Evolutionary conservation across 2,888 invertebrate species (phyloP).

Genomic region (Drosophila dives): DNA sequence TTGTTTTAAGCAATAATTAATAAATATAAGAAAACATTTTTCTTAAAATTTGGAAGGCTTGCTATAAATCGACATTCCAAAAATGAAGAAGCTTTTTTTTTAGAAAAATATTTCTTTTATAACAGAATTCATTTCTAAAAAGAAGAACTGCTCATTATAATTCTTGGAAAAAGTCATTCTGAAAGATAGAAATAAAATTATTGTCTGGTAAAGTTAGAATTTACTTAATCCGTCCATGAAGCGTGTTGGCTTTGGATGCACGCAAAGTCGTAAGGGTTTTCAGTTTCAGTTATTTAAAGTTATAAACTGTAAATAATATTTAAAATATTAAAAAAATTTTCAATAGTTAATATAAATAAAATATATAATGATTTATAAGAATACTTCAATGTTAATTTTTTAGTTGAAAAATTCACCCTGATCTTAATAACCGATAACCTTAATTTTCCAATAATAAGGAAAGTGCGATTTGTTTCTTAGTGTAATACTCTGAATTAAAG

Average conservation of each 20-base stretch:
- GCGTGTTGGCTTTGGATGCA: neutral
- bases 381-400: too few species aligned
- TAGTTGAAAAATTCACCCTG: too few species aligned
- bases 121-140: neutral
- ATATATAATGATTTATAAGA: neutral
- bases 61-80: neutral
- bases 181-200: too few species aligned
- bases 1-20: neutral
- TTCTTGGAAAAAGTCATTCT: neutral
- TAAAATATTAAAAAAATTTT: neutral
- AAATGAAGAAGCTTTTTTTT: neutral
- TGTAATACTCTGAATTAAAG: neutral
- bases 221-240: neutral
- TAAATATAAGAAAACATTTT: neutral
- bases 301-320: neutral
- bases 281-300: neutral
- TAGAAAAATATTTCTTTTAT: neutral
- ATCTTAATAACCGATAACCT: neutral
- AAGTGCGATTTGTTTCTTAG: neutral
- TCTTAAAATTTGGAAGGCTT: neutral
- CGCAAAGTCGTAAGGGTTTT: neutral
- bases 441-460: neutral
- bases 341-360: neutral
- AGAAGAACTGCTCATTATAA: neutral
- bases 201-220: neutral